These are phyloP conservation scores for Anticlea derivata DNA, from an alignment of 2,888 invertebrate species.

Conservation along the genomic window DNA sequence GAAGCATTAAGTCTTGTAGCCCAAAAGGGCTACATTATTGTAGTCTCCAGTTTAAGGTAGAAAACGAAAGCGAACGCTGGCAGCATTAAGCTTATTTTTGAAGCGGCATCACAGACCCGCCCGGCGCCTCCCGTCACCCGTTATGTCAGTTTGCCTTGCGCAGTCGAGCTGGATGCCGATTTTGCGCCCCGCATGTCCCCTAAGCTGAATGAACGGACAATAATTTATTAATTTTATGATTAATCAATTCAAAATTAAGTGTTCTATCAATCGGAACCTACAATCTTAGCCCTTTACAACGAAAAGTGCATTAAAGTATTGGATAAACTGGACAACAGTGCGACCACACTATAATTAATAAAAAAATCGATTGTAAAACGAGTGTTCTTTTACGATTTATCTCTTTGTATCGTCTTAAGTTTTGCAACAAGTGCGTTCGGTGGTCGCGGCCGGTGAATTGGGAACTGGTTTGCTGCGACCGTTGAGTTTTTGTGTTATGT, in stretches of 20 bases:
- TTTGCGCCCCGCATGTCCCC: constrained; percentile 50
- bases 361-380: constrained; percentile 70
- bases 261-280: constrained; percentile 43
- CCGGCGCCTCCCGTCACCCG: constrained; percentile 44
- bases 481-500: constrained; percentile 72
- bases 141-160: constrained; percentile 63
- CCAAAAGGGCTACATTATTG: no score
- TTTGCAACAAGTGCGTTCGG: constrained; percentile 73
- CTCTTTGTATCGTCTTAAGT: constrained; percentile 59
- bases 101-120: constrained; percentile 42
- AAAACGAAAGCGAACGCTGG: constrained; percentile 27
- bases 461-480: constrained; percentile 72
- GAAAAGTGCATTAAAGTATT: constrained; percentile 57
- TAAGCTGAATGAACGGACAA: constrained; percentile 65
- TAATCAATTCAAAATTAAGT: constrained; percentile 27
- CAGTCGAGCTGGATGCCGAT: constrained; percentile 57
- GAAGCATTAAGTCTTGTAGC: no score
- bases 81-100: constrained; percentile 40
- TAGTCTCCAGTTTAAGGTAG: constrained; percentile 16
- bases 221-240: constrained; percentile 26
- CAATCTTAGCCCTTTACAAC: constrained; percentile 57
- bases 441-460: constrained; percentile 53
- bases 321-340: constrained; percentile 37
- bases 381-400: constrained; percentile 63
- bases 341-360: constrained; percentile 47